Base-by-base conservation (phyloP, 2,797 vertebrate genomes). In the Iguana delicatissima region DNA sequence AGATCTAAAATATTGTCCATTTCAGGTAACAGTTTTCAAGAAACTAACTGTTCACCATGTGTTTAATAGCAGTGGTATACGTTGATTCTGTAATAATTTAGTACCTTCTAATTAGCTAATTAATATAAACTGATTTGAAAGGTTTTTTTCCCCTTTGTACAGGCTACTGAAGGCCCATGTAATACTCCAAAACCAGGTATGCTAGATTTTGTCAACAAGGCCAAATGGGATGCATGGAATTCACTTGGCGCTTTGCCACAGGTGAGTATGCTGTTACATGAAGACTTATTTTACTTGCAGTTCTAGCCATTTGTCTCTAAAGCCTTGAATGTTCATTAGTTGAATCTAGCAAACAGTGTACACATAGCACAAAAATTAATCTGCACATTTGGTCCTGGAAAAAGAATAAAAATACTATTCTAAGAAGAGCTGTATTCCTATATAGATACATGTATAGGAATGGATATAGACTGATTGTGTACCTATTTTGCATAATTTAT, bases 221-320 rank as follows among this genome's bases (percentile, higher is more conserved):
- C 97, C n/a, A 99, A 99, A 80, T 99, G 99, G 99, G 99, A 99
- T 10, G 97, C 99, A 0, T 99, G 99, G 99, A 98, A 96, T 72
- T 98, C 98, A 87, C 97, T 99, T 92, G 98, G 98, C 55, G 96
- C 52, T 87, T 96, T 98, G 69, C 93, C 98, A 64, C 98, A 98
- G 98, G 99, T 98, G 93, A 96, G 12, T 86, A 73, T 79, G 50
- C 12, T 12, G 6, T 26, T 69, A 18, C 8, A 92, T 85, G 85
- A 8, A 46, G 38, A 22, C 79, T 84, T 46, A 7, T 42, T 59
- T 35, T 88, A 57, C 29, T 64, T 67, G 2, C 13, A 6, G 6
- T 84, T 64, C 55, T 12, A 62, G 79, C 82, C 13, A 2, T 88
- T 90, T 87, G 38, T 69, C 22, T 57, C 22, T 57, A 64, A 29